phyloP scores from a whole-genome alignment of 2,888 invertebrate genomes.

The Aleiodes leptofemur region DNA sequence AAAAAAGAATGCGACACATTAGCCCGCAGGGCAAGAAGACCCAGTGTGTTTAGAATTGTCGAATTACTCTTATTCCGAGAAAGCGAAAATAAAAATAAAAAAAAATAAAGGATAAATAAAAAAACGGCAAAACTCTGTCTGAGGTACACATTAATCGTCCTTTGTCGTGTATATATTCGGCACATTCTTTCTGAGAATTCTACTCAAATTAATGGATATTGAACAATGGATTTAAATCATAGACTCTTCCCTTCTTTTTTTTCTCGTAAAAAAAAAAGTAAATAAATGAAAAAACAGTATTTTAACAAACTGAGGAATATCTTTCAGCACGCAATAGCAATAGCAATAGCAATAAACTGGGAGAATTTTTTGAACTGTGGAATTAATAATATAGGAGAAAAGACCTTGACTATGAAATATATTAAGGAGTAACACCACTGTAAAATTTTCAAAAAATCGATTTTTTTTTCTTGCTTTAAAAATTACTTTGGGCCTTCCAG shows the following conservation, averaged over 20 bases:
- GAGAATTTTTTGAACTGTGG: too few relatives aligned
- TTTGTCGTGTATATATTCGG: conserved; percentile 22
- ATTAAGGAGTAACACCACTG: too few relatives aligned
- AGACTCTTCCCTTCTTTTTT: conserved; percentile 19
- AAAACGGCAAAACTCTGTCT: conserved; percentile 24
- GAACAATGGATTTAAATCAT: conserved; percentile 52
- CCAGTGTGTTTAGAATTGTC: conserved; percentile 27
- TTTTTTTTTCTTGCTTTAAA: too few relatives aligned
- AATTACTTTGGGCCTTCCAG: too few relatives aligned
- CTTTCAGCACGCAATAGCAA: neutral
- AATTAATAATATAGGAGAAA: too few relatives aligned
- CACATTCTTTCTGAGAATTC: conserved; percentile 39
- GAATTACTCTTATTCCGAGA: conserved; percentile 40
- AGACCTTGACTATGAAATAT: too few relatives aligned
- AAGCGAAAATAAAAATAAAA: neutral
- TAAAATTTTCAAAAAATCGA: too few relatives aligned
- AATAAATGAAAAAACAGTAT: neutral
- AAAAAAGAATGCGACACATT: conserved; percentile 22
- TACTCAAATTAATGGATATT: conserved; percentile 52
- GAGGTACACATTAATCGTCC: conserved; percentile 32
- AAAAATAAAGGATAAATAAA: neutral
- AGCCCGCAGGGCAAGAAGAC: conserved; percentile 9
- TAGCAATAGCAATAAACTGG: too few relatives aligned
- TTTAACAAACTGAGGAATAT: neutral
- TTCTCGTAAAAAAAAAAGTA: neutral